Evolutionary conservation across 2,797 vertebrate genomes (phyloP).

Genomic region (Myiothlypis coronata): DNA sequence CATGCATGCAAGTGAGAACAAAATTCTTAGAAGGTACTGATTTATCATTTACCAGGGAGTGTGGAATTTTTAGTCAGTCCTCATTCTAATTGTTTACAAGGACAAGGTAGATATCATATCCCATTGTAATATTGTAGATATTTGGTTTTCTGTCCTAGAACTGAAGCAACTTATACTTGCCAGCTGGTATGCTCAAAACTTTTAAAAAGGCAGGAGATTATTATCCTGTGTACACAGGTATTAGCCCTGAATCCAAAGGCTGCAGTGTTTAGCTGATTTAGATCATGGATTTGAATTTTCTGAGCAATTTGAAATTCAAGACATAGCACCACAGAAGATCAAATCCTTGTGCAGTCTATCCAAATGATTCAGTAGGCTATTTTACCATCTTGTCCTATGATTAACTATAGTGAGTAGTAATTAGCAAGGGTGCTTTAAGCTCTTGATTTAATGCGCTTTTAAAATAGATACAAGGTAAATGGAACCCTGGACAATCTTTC

Average conservation of each 20-base stretch:
- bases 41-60: neutral
- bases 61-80: neutral
- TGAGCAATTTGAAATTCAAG: conserved; percentile 18
- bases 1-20: neutral
- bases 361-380: neutral
- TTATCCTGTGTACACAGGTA: neutral
- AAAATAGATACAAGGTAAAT: conserved; percentile 18
- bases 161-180: neutral
- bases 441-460: conserved; percentile 26
- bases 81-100: neutral
- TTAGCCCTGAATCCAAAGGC: neutral
- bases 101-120: neutral
- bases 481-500: conserved; percentile 20
- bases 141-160: neutral
- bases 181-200: neutral
- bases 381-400: conserved; percentile 36
- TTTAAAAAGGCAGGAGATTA: neutral
- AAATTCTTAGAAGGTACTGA: neutral
- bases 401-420: neutral
- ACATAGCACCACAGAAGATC: neutral
- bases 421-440: conserved; percentile 36
- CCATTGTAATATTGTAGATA: neutral
- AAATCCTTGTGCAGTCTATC: neutral
- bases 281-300: neutral
- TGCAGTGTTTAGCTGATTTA: neutral